A percentile compares a stretch with the other conserved stretches of the same genome.
Evolutionary conservation across 2,797 vertebrate genomes (phyloP).

Genomic region (Dipus sagitta): DNA sequence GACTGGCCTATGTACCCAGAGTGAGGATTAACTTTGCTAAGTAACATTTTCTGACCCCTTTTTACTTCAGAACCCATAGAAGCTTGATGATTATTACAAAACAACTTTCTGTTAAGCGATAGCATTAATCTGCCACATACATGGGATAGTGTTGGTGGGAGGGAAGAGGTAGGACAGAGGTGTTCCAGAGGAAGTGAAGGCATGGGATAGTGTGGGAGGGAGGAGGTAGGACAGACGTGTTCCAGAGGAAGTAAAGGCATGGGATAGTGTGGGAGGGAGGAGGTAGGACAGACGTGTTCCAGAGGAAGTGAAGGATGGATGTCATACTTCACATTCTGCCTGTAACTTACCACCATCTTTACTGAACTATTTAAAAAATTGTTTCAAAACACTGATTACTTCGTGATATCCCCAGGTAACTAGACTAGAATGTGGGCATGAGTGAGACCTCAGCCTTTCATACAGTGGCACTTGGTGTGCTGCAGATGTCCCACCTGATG

Average conservation of each 20-base stretch:
- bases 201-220: too few relatives aligned
- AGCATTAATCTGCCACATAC: neutral
- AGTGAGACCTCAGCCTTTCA: neutral
- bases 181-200: too few relatives aligned
- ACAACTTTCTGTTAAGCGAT: neutral
- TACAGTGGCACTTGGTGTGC: neutral
- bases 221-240: too few relatives aligned
- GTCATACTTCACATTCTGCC: neutral
- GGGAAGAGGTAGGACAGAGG: too few relatives aligned
- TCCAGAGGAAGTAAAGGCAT: too few relatives aligned
- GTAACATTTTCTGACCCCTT: neutral
- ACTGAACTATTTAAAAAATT: constrained; percentile 5
- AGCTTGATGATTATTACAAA: neutral
- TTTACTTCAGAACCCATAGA: neutral
- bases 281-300: neutral
- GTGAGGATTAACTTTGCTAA: neutral
- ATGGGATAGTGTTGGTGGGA: neutral
- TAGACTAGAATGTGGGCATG: neutral
- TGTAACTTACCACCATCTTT: neutral
- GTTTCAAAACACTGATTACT: constrained; percentile 21
- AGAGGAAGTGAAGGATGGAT: neutral
- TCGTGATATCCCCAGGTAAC: neutral
- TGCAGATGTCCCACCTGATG: neutral
- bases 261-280: neutral
- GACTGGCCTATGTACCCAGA: neutral